Percentiles rank a stretch among this genome's conserved stretches.
These are phyloP conservation scores for Trididemnum nubilum DNA, from an alignment of 23 tunicate genomes.

Conservation along the genomic window DNA sequence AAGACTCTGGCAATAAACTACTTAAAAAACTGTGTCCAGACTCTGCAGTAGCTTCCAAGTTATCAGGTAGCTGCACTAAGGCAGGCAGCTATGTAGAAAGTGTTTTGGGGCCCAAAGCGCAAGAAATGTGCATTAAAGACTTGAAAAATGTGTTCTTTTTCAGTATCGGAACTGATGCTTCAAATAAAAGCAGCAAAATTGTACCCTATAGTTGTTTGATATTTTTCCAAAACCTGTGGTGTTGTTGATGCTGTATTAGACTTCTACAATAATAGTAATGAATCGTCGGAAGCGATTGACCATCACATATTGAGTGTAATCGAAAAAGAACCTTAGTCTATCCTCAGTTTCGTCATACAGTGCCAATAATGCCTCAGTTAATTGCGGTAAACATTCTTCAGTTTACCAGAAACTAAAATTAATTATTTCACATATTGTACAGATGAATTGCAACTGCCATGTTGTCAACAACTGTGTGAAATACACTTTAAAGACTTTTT, in stretches of 20 bases:
- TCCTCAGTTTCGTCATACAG: slow-evolving; percentile 11
- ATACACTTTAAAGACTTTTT: background rate
- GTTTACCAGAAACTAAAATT: slow-evolving; percentile 26
- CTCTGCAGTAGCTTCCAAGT: slow-evolving; percentile 18
- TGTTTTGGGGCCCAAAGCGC: too few species aligned
- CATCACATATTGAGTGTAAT: slow-evolving; percentile 12
- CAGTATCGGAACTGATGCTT: slow-evolving; percentile 17
- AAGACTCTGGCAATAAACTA: too few species aligned
- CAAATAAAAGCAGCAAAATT: slow-evolving; percentile 11
- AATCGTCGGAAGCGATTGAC: slow-evolving; percentile 15
- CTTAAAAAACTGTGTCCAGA: slow-evolving; percentile 21
- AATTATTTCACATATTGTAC: background rate
- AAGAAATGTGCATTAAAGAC: too few species aligned
- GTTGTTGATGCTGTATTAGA: slow-evolving; percentile 14
- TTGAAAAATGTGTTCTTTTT: slow-evolving; percentile 15
- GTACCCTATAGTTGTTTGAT: slow-evolving; percentile 14
- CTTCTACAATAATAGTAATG: slow-evolving; percentile 15
- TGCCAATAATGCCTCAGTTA: slow-evolving; percentile 19
- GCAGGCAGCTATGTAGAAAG: too few species aligned
- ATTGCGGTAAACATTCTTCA: too few species aligned
- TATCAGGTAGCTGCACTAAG: slow-evolving; percentile 18
- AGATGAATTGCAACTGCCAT: slow-evolving; percentile 17
- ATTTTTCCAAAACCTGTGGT: too few species aligned
- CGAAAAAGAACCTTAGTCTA: slow-evolving; percentile 14
- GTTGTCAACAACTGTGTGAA: slow-evolving; percentile 18